phyloP scores from a whole-genome alignment of 1,140 invertebrate genomes.

The Papilio xuthus region DNA sequence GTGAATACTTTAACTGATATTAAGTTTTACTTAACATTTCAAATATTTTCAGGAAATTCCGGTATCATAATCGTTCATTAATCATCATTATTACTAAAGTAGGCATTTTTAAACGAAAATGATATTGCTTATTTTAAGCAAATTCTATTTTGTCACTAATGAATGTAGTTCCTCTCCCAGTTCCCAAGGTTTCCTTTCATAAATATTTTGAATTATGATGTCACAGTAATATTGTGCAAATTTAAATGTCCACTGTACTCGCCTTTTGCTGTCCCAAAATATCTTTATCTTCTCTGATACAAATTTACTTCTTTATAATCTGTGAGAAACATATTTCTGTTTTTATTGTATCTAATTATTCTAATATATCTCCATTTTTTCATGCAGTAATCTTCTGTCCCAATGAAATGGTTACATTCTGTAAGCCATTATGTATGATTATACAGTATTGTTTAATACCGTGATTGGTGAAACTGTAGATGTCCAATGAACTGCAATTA shows the following conservation, averaged over 20 bases:
- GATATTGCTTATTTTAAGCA: neutral
- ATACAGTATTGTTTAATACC: neutral
- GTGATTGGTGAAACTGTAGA: neutral
- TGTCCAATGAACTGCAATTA: slow-evolving; percentile 22
- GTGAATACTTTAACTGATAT: too few species aligned
- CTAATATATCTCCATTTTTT: neutral
- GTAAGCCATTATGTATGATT: slow-evolving; percentile 6
- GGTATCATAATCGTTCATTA: neutral
- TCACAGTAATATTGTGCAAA: neutral
- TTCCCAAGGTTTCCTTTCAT: neutral
- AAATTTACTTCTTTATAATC: neutral
- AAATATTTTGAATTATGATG: neutral
- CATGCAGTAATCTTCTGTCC: neutral
- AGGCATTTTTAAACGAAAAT: neutral
- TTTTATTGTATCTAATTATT: neutral
- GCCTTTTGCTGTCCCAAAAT: neutral
- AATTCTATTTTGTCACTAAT: neutral
- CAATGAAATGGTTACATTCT: neutral
- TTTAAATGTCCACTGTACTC: neutral
- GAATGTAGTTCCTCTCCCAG: too few species aligned
- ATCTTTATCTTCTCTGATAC: neutral
- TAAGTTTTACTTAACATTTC: neutral
- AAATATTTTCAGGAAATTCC: neutral
- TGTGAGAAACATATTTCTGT: neutral
- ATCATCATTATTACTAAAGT: neutral